Evolutionary conservation across 2,888 invertebrate species (phyloP), one percentile per base, ranked within the genome.

Genomic region (Drosophila meridiana): DNA sequence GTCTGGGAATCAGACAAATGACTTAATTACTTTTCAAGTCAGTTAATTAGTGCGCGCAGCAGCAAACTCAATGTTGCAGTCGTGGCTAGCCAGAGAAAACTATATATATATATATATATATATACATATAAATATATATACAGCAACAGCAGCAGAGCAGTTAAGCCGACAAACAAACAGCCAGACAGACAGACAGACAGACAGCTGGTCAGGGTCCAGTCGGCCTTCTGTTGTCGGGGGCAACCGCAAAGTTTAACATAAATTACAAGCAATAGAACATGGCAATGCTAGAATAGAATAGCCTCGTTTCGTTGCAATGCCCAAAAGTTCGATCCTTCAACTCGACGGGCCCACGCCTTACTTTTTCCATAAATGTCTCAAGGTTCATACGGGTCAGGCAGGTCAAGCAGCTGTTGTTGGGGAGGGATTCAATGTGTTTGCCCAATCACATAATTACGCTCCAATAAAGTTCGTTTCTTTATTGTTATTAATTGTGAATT

Each of bases 11-110:
- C 84, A 90, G 86, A 86, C 86, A 86, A 86, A 86, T 86, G 90
- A 86, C 90, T 86, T 86, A 86, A 86, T 86, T 86, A 90, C 86
- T 89, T 86, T 90, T 90, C 89, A 86, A 90, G 90, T 89, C 89
- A 83, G 90, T 90, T 86, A 86, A 86, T 86, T 90, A 86, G 86
- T 90, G 78, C 76, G 75, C 83, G 76, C 78, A 75, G 66, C 40
- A 66, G 55, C 63, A 72, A 68, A 52, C 52, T 52, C 67, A 62
- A 60, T 73, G 73, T 73, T 77, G 69, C 77, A 73, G 57, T 69
- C 80, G 52, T 52, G 69, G 68, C 59, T 50, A 67, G 68, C 75
- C 75, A 69, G 76, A 64, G 68, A 45, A 69, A 82, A 82, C 78
- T 69, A 77, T 28, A 59, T 38, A 38, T 4, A 38, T 38, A 38